Percentiles rank a stretch among this genome's conserved stretches.
Evolutionary conservation across 2,113 vertebrate genomes (phyloP).

Genomic region (Alectura lathami): DNA sequence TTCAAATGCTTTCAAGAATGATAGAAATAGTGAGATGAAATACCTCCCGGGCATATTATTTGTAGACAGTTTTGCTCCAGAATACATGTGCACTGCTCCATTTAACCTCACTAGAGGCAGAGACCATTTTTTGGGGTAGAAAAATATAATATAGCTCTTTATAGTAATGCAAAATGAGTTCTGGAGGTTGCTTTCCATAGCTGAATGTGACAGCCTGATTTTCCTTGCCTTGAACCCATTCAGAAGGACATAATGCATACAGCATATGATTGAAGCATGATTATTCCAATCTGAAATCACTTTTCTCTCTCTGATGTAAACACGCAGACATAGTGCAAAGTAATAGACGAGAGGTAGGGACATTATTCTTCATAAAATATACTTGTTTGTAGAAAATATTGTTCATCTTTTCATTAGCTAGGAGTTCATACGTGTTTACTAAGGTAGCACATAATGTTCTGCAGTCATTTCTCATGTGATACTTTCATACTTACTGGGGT

Average conservation of each 20-base stretch:
- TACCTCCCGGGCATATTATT: not conserved
- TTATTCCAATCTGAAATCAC: not conserved
- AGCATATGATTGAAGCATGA: not conserved
- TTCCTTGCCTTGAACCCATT: not conserved
- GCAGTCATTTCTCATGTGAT: not conserved
- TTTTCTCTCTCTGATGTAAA: not conserved
- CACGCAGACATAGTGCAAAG: fast-evolving
- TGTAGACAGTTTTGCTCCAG: not conserved
- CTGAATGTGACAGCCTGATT: not conserved
- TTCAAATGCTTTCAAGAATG: not conserved
- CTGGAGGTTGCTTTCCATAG: not conserved
- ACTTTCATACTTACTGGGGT: not conserved
- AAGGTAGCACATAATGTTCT: not conserved
- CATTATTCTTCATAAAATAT: not conserved
- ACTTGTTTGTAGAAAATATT: not conserved
- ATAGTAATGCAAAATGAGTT: not conserved
- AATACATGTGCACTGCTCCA: not conserved
- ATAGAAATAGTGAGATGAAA: not conserved
- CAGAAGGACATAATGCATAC: not conserved
- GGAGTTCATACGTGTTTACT: not conserved
- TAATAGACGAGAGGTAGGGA: not conserved
- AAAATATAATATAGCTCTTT: not conserved
- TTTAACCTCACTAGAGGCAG: not conserved
- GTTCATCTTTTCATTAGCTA: not conserved
- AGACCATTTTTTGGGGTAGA: not conserved